Percentiles rank a stretch among this genome's conserved stretches.
Evolutionary conservation across 2,888 invertebrate genomes (phyloP).

Genomic region (Apocheima hispidaria): DNA sequence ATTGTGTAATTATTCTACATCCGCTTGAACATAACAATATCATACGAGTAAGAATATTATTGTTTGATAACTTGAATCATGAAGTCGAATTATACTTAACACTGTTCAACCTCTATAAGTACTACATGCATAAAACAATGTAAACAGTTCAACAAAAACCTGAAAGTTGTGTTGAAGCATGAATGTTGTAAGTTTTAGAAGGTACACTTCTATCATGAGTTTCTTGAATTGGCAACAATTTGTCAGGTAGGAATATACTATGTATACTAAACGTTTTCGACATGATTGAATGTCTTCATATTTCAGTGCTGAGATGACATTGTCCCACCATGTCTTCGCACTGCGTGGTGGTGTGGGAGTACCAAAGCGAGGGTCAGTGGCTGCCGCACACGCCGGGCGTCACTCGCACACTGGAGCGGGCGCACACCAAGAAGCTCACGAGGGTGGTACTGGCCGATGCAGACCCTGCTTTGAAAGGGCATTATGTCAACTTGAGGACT

Average conservation of each 20-base stretch:
- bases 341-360: constrained; percentile 94
- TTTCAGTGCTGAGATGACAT: constrained; percentile 35
- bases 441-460: constrained; percentile 95
- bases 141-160: not conserved
- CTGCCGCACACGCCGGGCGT: constrained; percentile 95
- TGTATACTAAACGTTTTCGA: not conserved
- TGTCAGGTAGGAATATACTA: not conserved
- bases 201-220: not conserved
- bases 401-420: constrained; percentile 93
- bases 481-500: constrained; percentile 91
- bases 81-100: not conserved
- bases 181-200: not conserved
- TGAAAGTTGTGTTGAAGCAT: not conserved
- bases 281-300: not conserved
- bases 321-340: constrained; percentile 83
- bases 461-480: constrained; percentile 92
- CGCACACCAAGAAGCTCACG: constrained; percentile 93
- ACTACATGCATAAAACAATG: not conserved
- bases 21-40: not conserved
- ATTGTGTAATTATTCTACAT: not conserved
- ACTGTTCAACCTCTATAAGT: not conserved
- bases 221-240: not conserved
- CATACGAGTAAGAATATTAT: constrained; percentile 13
- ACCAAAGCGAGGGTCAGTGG: constrained; percentile 91
- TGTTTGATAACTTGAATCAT: constrained; percentile 3